Conservation (phyloP, 2,888 invertebrate genomes). For the Melinaea marsaeus region DNA sequence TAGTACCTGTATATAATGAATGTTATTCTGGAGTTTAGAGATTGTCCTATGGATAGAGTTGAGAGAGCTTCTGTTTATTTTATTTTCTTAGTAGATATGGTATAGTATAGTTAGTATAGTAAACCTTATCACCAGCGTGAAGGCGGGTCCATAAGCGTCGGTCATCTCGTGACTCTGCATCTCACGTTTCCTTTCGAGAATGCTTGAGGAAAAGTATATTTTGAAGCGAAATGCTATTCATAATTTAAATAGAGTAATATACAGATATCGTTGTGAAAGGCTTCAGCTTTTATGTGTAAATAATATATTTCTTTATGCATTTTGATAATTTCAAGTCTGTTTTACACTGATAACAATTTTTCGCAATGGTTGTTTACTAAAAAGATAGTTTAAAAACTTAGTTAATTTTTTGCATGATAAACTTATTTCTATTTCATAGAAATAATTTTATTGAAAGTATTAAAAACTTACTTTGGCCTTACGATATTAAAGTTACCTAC, state of each 20-base stretch:
- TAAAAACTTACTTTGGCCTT: no score
- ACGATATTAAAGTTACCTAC: no score
- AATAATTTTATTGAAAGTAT: no score
- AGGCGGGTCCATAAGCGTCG: slow-evolving; percentile 58
- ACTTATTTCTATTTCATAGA: no score
- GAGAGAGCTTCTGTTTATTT: slow-evolving; percentile 68
- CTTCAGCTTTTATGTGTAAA: slow-evolving; percentile 13
- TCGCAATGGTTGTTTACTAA: not conserved
- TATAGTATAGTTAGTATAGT: slow-evolving; percentile 37
- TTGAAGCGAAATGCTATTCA: slow-evolving; percentile 53
- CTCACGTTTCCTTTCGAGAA: slow-evolving; percentile 73
- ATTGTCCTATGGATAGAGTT: slow-evolving; percentile 58
- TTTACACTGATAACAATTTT: slow-evolving; percentile 16
- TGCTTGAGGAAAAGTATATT: slow-evolving; percentile 62
- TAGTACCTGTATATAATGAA: no score
- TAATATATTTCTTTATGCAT: slow-evolving; percentile 4
- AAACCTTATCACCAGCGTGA: slow-evolving; percentile 71
- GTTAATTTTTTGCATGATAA: no score
- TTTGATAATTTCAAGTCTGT: slow-evolving; percentile 5
- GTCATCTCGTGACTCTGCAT: slow-evolving; percentile 64
- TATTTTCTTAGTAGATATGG: slow-evolving; percentile 55
- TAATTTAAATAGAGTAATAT: slow-evolving; percentile 43
- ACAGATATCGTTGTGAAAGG: slow-evolving; percentile 22
- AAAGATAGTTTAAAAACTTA: no score
- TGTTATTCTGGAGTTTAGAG: no score